Percentiles rank a stretch among this genome's conserved stretches.
Evolutionary conservation across 2,888 invertebrate species (phyloP).

Genomic region (Phymatocera aterrima): DNA sequence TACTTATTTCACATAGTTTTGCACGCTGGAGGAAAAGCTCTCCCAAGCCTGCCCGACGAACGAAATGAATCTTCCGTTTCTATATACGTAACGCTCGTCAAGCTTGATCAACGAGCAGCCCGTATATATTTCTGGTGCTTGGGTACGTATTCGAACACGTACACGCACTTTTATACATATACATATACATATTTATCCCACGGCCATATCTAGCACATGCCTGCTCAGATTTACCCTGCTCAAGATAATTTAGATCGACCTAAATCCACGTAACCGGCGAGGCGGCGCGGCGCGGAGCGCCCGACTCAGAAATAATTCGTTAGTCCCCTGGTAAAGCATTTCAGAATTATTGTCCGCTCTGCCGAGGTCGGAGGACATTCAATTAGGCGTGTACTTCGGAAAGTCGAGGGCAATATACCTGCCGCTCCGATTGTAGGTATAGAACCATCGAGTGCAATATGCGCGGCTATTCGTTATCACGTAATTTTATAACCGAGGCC

Average conservation of each 20-base stretch:
- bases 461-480: background rate
- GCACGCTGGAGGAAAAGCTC: no score
- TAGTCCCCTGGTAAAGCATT: background rate
- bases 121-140: no score
- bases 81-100: no score
- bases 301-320: background rate
- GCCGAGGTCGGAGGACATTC: background rate
- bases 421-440: background rate
- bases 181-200: background rate
- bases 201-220: background rate
- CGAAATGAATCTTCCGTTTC: no score
- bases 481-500: no score
- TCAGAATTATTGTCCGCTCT: background rate
- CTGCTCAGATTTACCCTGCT: slow-evolving; percentile 32
- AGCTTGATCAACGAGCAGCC: no score
- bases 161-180: no score
- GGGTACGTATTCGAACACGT: no score
- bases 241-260: slow-evolving; percentile 38
- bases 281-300: background rate
- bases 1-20: no score
- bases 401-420: background rate
- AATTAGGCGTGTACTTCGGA: background rate
- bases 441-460: background rate
- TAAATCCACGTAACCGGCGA: slow-evolving; percentile 7
- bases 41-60: no score